phyloP scores from a whole-genome alignment of 2,888 invertebrate genomes.

The Polyploca ridens region DNA sequence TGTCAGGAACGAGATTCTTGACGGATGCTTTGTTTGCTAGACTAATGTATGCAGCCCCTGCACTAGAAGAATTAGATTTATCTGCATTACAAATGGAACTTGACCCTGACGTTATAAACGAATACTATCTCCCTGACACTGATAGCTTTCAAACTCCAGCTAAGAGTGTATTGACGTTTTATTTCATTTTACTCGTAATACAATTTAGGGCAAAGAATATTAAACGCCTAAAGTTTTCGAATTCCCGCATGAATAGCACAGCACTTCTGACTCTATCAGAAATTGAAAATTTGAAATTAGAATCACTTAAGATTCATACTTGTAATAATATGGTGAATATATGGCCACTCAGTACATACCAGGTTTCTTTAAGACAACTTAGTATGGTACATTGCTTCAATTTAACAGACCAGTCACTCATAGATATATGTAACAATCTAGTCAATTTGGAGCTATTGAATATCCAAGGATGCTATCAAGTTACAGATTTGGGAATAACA shows the following conservation, averaged over 20 bases:
- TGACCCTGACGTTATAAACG: conserved; percentile 87
- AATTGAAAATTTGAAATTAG: conserved; percentile 78
- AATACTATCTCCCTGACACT: conserved; percentile 85
- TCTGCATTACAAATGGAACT: conserved; percentile 89
- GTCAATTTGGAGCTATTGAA: conserved; percentile 84
- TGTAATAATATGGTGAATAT: conserved; percentile 82
- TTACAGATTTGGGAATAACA: conserved; percentile 86
- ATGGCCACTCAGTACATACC: conserved; percentile 79
- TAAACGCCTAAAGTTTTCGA: conserved; percentile 86
- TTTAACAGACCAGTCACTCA: conserved; percentile 86
- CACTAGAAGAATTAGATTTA: conserved; percentile 85
- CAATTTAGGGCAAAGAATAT: conserved; percentile 79
- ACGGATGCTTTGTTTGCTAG: conserved; percentile 90
- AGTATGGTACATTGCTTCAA: conserved; percentile 87
- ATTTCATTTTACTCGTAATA: conserved; percentile 85
- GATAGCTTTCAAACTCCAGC: conserved; percentile 73
- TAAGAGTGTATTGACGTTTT: conserved; percentile 89
- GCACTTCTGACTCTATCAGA: conserved; percentile 84
- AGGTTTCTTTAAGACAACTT: conserved; percentile 82
- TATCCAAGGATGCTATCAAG: conserved; percentile 86
- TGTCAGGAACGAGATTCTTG: conserved; percentile 88
- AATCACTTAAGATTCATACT: conserved; percentile 74
- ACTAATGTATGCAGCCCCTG: conserved; percentile 85
- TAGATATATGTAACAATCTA: conserved; percentile 84
- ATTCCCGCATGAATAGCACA: conserved; percentile 65